A percentile compares a stretch with the other conserved stretches of the same genome.
Conservation (phyloP, 1,140 invertebrate species). For the Aphaenogaster rudis region DNA sequence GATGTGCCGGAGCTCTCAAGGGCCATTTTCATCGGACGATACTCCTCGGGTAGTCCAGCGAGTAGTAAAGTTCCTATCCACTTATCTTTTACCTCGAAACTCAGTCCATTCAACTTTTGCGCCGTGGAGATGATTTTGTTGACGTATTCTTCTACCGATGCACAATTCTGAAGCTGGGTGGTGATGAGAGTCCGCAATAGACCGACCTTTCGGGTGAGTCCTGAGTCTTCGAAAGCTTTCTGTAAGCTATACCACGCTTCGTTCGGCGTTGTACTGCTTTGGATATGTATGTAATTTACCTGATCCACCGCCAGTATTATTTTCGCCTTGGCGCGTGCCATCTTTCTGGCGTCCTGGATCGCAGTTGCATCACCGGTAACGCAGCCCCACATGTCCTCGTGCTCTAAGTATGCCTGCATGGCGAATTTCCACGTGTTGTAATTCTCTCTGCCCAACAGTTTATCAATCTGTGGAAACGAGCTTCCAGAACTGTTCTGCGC, state of each 20-base stretch:
- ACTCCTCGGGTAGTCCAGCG: conserved; percentile 32
- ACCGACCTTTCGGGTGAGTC: not conserved
- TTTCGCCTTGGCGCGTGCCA: not conserved
- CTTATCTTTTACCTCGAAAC: not conserved
- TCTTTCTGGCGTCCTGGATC: not conserved
- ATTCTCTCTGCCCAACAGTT: not conserved
- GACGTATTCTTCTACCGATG: not conserved
- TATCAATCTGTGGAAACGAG: not conserved
- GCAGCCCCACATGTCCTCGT: not conserved
- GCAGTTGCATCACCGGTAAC: not conserved
- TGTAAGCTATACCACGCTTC: not conserved
- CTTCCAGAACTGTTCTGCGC: too few relatives aligned
- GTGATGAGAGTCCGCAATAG: not conserved
- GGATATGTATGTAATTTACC: not conserved
- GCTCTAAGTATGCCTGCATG: not conserved
- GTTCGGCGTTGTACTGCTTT: not conserved
- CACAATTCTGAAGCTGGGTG: not conserved
- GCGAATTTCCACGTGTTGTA: not conserved
- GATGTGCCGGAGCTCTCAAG: conserved; percentile 15
- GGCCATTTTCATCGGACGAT: conserved; percentile 37
- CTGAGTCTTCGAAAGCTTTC: not conserved
- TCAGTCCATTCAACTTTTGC: not conserved
- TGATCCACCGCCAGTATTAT: not conserved
- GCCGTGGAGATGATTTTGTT: not conserved
- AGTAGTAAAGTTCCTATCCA: conserved; percentile 3